These are phyloP conservation scores for Battus philenor DNA, from an alignment of 1,140 invertebrate genomes.

Conservation along the genomic window DNA sequence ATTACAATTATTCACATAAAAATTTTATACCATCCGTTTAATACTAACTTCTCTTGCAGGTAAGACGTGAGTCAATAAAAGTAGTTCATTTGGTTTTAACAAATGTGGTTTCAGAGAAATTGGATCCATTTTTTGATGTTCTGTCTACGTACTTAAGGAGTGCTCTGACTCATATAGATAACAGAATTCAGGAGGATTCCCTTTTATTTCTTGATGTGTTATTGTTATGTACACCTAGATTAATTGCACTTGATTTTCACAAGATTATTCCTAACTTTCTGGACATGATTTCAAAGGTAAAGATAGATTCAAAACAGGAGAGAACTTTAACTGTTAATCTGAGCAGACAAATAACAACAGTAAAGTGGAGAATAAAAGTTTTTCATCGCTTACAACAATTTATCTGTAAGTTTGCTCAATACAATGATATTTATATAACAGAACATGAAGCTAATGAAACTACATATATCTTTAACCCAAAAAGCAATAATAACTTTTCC, in stretches of 20 bases:
- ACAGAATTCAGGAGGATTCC: conserved; percentile 87
- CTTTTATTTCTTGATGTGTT: conserved; percentile 85
- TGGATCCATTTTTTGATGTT: conserved; percentile 83
- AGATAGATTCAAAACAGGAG: conserved; percentile 78
- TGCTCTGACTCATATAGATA: conserved; percentile 91
- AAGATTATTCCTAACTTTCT: conserved; percentile 86
- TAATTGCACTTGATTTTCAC: conserved; percentile 80
- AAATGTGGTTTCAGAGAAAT: conserved; percentile 65
- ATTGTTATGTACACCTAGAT: conserved; percentile 77
- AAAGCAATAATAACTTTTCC: conserved; percentile 37
- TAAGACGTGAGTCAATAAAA: conserved; percentile 82
- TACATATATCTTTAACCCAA: conserved; percentile 29
- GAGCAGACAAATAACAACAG: conserved; percentile 80
- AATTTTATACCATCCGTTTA: no score
- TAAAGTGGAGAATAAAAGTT: conserved; percentile 86
- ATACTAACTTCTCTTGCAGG: conserved; percentile 49
- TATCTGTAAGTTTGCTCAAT: conserved; percentile 60
- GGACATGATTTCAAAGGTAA: conserved; percentile 85
- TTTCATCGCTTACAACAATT: conserved; percentile 80
- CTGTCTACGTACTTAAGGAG: conserved; percentile 87
- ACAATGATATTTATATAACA: conserved; percentile 32
- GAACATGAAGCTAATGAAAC: conserved; percentile 22
- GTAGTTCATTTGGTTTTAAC: conserved; percentile 80
- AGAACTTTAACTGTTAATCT: conserved; percentile 80
- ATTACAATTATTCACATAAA: no score